Conservation (phyloP, 1,140 invertebrate genomes). For the Trachymyrmex cornetzi region DNA sequence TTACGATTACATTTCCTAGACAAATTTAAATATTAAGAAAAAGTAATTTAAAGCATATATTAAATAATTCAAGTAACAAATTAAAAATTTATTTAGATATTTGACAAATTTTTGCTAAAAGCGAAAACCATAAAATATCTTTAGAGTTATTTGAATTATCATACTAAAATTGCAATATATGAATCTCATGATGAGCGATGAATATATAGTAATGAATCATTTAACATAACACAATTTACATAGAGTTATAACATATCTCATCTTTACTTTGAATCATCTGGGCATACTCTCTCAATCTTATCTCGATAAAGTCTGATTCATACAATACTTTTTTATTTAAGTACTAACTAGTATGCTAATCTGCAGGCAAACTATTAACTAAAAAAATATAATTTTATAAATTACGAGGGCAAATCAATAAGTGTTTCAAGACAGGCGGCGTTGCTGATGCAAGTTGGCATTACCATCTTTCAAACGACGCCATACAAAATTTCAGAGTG, state of each 20-base stretch:
- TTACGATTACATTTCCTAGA: not conserved
- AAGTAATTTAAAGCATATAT: no score
- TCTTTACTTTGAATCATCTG: not conserved
- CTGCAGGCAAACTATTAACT: not conserved
- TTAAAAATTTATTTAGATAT: not conserved
- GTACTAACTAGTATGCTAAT: not conserved
- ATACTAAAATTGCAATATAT: not conserved
- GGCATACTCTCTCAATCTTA: not conserved
- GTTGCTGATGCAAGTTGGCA: no score
- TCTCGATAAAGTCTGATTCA: not conserved
- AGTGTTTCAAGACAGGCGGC: no score
- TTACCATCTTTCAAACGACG: no score
- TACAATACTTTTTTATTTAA: no score
- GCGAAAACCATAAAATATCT: not conserved
- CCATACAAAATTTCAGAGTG: no score
- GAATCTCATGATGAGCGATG: not conserved
- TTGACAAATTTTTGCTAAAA: not conserved
- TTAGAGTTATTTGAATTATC: not conserved
- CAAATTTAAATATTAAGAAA: not conserved
- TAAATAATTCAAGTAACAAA: not conserved
- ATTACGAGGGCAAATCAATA: no score
- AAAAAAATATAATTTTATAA: no score
- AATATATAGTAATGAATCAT: constrained; percentile 1
- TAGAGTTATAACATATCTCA: not conserved
- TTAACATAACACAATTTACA: not conserved